Conservation (phyloP, 1,140 invertebrate genomes). For the Magallana ariakensis region DNA sequence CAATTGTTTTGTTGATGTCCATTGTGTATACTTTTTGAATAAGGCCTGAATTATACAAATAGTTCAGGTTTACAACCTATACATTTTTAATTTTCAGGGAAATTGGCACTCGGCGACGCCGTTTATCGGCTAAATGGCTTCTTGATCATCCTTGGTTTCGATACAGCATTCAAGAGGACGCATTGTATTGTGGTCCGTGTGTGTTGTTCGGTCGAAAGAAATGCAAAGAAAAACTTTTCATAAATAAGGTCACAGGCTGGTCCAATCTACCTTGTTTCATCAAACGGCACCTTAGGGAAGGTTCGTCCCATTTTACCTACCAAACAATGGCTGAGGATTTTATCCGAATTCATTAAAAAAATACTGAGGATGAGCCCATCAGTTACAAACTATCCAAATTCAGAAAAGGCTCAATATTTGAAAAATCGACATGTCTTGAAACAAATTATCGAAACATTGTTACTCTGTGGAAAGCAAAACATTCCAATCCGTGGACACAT, state of each 20-base stretch:
- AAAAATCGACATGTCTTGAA: conserved; percentile 27
- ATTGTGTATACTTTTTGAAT: too few relatives aligned
- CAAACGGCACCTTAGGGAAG: neutral
- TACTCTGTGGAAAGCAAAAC: conserved; percentile 50
- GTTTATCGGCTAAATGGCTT: conserved; percentile 15
- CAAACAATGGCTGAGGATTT: neutral
- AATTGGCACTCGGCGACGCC: neutral
- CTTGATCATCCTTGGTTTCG: conserved; percentile 3
- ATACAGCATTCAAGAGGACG: neutral
- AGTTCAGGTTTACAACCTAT: neutral
- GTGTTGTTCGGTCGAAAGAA: conserved; percentile 21
- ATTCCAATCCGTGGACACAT: conserved; percentile 47
- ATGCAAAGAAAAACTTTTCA: conserved; percentile 2
- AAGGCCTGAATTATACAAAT: too few relatives aligned
- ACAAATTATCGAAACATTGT: conserved; percentile 17
- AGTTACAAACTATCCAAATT: too few relatives aligned
- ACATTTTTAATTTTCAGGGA: neutral
- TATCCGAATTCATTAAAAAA: too few relatives aligned
- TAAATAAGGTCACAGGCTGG: conserved; percentile 11
- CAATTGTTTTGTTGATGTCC: too few relatives aligned
- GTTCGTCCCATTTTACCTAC: neutral
- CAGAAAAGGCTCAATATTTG: neutral
- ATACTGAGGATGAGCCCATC: too few relatives aligned
- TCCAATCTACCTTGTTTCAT: conserved; percentile 23
- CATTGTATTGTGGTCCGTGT: conserved; percentile 12